A percentile compares a stretch with the other conserved stretches of the same genome.
phyloP scores from a whole-genome alignment of 2,113 vertebrate species.

The Fregetta grallaria region DNA sequence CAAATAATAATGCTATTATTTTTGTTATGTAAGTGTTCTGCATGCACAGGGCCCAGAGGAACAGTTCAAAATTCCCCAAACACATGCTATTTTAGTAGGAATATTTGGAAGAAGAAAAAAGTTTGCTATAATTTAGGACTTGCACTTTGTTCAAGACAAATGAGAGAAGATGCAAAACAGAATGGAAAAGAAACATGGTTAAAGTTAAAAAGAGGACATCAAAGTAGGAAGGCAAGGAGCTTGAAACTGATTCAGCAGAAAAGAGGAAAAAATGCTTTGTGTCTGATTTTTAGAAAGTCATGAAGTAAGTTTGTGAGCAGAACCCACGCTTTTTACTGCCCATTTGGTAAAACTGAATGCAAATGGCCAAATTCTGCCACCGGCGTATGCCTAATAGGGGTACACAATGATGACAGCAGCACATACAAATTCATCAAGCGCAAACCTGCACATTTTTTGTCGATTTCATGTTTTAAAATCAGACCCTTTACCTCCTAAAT shows the following conservation, averaged over 20 bases:
- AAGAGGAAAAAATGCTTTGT: conserved; percentile 17
- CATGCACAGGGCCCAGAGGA: neutral
- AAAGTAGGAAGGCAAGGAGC: conserved; percentile 15
- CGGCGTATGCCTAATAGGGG: neutral
- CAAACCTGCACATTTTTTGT: neutral
- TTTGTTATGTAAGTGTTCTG: neutral
- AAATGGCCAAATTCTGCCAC: neutral
- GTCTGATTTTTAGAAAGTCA: neutral
- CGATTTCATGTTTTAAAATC: neutral
- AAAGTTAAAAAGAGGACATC: conserved; percentile 46
- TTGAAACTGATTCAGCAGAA: conserved; percentile 28
- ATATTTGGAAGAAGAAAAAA: conserved; percentile 47
- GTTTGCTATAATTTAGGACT: conserved; percentile 28
- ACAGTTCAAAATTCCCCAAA: neutral
- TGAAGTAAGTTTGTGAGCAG: neutral
- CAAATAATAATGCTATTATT: neutral
- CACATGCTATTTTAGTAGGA: neutral
- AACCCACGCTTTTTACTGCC: neutral
- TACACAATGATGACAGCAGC: neutral
- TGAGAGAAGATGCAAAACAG: conserved; percentile 51
- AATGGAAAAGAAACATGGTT: conserved; percentile 30
- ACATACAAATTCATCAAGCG: neutral
- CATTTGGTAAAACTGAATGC: neutral
- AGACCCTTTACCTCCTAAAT: neutral
- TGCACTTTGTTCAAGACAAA: conserved; percentile 42